A percentile compares a stretch with the other conserved stretches of the same genome.
Conservation (phyloP, 2,797 vertebrate genomes). For the Galagoides demidoff region DNA sequence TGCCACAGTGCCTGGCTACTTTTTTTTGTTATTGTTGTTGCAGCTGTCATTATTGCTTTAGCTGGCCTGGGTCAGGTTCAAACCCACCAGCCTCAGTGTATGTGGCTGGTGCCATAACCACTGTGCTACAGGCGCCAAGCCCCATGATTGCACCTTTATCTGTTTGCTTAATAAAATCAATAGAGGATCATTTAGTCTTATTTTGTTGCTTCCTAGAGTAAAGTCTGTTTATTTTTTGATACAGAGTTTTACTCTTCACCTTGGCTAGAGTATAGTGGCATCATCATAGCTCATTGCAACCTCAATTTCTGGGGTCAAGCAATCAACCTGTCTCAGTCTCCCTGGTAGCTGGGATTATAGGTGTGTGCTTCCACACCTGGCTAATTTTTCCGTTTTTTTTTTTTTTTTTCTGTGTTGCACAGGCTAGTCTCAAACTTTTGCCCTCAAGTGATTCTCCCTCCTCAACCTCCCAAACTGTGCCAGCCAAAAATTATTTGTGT, state of each 20-base stretch:
- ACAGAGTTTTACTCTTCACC: not conserved
- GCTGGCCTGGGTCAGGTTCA: too few species aligned
- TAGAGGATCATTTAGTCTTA: not conserved
- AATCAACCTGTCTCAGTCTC: not conserved
- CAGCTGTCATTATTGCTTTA: too few species aligned
- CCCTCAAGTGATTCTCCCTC: not conserved
- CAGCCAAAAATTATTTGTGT: not conserved
- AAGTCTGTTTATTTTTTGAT: not conserved
- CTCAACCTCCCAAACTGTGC: not conserved
- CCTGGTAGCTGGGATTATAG: not conserved
- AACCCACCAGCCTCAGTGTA: too few species aligned
- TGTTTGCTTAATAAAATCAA: conserved; percentile 35
- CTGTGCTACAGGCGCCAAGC: too few species aligned
- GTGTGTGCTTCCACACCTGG: not conserved
- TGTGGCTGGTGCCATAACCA: too few species aligned
- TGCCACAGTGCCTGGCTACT: not conserved
- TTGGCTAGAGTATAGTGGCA: not conserved
- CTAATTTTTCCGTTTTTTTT: not conserved
- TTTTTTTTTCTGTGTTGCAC: not conserved
- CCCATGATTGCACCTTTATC: not conserved
- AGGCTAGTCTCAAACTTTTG: not conserved
- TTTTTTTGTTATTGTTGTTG: too few species aligned
- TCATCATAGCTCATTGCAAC: not conserved
- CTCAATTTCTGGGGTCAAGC: not conserved
- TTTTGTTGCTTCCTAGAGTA: conserved; percentile 24